A percentile compares a stretch with the other conserved stretches of the same genome.
Conservation (phyloP, 2,888 invertebrate species). For the Stenodera caucasica region DNA sequence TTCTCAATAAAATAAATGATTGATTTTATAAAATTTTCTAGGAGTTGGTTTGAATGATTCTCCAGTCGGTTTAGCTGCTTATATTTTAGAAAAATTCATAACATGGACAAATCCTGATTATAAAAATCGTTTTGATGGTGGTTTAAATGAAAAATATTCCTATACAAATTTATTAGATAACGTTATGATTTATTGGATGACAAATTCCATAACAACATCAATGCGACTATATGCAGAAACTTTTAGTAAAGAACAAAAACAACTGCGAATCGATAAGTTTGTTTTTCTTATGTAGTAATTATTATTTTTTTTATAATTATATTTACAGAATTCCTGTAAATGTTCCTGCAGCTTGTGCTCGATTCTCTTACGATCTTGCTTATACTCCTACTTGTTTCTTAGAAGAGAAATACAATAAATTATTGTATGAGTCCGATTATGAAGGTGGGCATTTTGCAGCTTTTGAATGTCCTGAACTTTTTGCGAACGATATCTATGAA, state of each 20-base stretch:
- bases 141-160: slow-evolving; percentile 65
- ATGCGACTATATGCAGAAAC: slow-evolving; percentile 73
- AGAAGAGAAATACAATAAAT: slow-evolving; percentile 63
- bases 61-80: slow-evolving; percentile 85
- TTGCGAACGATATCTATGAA: slow-evolving; percentile 40
- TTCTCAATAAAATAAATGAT: neutral
- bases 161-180: slow-evolving; percentile 75
- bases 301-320: neutral
- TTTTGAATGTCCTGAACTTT: slow-evolving; percentile 39
- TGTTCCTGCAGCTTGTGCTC: slow-evolving; percentile 75
- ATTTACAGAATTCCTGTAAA: slow-evolving; percentile 62
- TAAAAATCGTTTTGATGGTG: slow-evolving; percentile 64
- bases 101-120: slow-evolving; percentile 67
- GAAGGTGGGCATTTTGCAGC: slow-evolving; percentile 45
- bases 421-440: slow-evolving; percentile 58
- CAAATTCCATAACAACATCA: slow-evolving; percentile 71
- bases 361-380: slow-evolving; percentile 70
- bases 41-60: slow-evolving; percentile 72
- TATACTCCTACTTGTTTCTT: slow-evolving; percentile 64
- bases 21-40: too few relatives aligned
- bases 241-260: slow-evolving; percentile 42
- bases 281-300: neutral
- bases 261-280: slow-evolving; percentile 14
- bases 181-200: slow-evolving; percentile 79
- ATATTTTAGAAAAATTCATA: slow-evolving; percentile 87